Conservation (phyloP, 2,888 invertebrate genomes). For the Teinopalpus imperialis region DNA sequence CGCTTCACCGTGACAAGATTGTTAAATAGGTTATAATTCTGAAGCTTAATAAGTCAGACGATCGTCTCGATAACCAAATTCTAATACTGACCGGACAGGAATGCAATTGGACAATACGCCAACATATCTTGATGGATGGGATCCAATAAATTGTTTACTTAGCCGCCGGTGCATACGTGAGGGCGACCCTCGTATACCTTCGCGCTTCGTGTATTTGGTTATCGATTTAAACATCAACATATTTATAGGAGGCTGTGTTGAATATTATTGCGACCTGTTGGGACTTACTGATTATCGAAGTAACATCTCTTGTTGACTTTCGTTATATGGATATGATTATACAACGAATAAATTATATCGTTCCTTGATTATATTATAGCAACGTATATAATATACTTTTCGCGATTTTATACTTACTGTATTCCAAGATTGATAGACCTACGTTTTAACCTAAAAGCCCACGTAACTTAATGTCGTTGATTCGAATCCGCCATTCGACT, state of each 20-base stretch:
- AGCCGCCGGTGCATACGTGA: conserved; percentile 39
- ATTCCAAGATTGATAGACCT: too few species aligned
- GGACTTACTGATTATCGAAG: too few species aligned
- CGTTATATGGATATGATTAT: too few species aligned
- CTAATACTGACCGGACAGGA: conserved; percentile 45
- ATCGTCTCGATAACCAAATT: conserved; percentile 49
- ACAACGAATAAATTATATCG: too few species aligned
- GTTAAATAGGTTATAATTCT: conserved; percentile 34
- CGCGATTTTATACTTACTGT: too few species aligned
- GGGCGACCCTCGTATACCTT: conserved; percentile 36
- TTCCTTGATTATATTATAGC: too few species aligned
- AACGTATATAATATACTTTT: too few species aligned
- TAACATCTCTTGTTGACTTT: too few species aligned
- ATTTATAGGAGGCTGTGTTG: conserved; percentile 30
- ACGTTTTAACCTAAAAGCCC: too few species aligned
- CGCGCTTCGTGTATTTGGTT: conserved; percentile 31
- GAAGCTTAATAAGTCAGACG: conserved; percentile 42
- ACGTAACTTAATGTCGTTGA: too few species aligned
- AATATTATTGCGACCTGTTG: too few species aligned
- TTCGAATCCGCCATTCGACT: too few species aligned
- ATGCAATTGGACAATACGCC: conserved; percentile 65
- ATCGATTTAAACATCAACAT: conserved; percentile 22
- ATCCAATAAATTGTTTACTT: conserved; percentile 63
- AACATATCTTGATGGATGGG: conserved; percentile 62
- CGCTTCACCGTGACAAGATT: conserved; percentile 24